Base-by-base conservation (phyloP, 2,888 invertebrate species). In the Epirrita christyi region DNA sequence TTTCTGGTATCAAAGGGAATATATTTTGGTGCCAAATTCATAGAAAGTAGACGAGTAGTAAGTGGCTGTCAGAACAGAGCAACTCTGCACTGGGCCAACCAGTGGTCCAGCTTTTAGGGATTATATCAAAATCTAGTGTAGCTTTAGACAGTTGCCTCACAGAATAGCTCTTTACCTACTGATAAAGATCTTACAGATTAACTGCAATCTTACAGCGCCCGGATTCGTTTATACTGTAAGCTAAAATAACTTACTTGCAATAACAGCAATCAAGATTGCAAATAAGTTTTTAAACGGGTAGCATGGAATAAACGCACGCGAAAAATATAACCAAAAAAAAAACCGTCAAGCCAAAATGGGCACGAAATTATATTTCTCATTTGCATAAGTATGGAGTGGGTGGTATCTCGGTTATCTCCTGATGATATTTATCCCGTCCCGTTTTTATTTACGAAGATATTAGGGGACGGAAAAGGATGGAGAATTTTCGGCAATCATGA, bases 331-430 rank as follows among this genome's bases (percentile, higher is more conserved):
- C 66, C 53, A 47, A 34, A 68, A 67, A 34, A 68, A 67, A 67
- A 67, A 57, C 41, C 59, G 62, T 66, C 64, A 63, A 50, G 52
- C 61, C 59, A 62, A 63, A 68, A 67, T 63, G 65, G 64, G 64
- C 60, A 61, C 67, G 48, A 71, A 71, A 71, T 71, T 67, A 71
- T 71, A 66, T 66, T 47, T 51, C 61, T 63, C 60, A 68, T 71
- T 71, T 71, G 64, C 69, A 70, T 71, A 71, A 71, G 66, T 69
- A 71, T 68, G 69, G 62, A 55, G 64, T 55, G 57, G 64, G 61
- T 51, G 60, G 63, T 43, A 50, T 53, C 58, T 58, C 54, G 54
- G 63, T 64, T 70, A 66, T 68, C 65, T 68, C 55, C 53, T 61
- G 63, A 66, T 66, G 63, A 61, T 68, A 62, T 66, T 64, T 55